These are phyloP conservation scores for Loris lydekkerianus DNA, from an alignment of 2,797 vertebrate species.

Conservation along the genomic window DNA sequence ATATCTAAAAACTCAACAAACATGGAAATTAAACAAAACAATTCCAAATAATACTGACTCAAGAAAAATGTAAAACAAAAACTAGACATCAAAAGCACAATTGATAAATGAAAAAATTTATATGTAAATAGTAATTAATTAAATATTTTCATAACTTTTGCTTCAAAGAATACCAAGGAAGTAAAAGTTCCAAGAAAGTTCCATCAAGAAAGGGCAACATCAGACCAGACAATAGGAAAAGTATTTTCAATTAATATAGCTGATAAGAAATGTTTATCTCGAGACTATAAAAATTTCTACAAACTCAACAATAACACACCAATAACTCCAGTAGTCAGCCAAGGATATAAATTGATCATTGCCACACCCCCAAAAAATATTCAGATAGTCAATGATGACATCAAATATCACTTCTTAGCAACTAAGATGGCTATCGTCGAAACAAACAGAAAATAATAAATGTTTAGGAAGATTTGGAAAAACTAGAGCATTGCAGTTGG, in stretches of 20 bases:
- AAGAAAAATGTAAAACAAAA: not conserved
- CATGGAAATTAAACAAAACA: no score
- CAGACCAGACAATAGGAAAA: not conserved
- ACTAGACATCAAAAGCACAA: not conserved
- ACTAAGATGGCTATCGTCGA: not conserved
- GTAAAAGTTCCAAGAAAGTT: not conserved
- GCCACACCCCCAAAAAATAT: not conserved
- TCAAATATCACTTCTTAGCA: not conserved
- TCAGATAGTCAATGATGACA: not conserved
- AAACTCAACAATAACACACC: not conserved
- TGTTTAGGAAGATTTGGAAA: not conserved
- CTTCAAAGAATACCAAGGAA: not conserved
- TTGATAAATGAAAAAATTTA: not conserved
- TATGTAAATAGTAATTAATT: not conserved
- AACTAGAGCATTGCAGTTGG: not conserved
- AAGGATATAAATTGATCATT: not conserved
- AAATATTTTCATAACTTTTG: not conserved
- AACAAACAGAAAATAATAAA: not conserved
- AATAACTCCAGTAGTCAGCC: not conserved
- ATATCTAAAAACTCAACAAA: no score
- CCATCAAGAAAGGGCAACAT: not conserved
- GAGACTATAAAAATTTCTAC: not conserved
- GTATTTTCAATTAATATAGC: not conserved
- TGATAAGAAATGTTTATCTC: not conserved
- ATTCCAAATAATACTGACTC: not conserved